Evolutionary conservation across 2,888 invertebrate genomes (phyloP), one percentile per base, ranked within the genome.

Genomic region (Hypolimnas misippus): DNA sequence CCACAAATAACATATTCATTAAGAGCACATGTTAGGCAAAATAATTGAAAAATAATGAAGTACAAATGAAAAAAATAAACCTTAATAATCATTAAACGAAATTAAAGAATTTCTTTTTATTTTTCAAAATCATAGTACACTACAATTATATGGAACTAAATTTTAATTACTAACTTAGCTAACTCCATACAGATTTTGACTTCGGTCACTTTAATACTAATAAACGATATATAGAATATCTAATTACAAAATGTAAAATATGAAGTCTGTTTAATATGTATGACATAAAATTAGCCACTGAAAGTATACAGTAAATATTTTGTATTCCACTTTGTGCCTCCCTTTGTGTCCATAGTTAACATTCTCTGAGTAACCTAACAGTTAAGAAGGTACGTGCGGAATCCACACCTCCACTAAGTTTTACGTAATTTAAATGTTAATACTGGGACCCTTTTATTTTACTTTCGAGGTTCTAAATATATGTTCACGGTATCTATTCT

Each of bases 301-400:
- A 59, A 66, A 68, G 40, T 60, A 64, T 58, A 58, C 38, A 57
- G 58, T 62, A 65, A 63, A 66, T 63, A 63, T 68, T 66, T 62
- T 49, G 61, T 57, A 57, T 62, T 58, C 59, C 62, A 65, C 63
- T 64, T 64, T 69, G 63, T 57, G 29, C 14, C 49, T 51, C 54
- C 49, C 81, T 79, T 78, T 83, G 78, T 67, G 62, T 68, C 72
- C 79, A 78, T 78, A 76, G 71, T 82, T 81, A 76, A 74, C 75
- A 83, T 84, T 83, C 82, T 76, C 60, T 38, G 38, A 59, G 63
- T 66, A 69, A 64, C 67, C 66, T 69, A 66, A 63, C 68, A 63
- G 70, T 65, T 64, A 58, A 65, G 68, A 61, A 70, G 68, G 67
- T 69, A 71, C 67, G 70, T 62, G 55, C 42, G 73, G 70, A 72